Base-by-base conservation (phyloP, 2,888 invertebrate species). In the Coremacera marginata region DNA sequence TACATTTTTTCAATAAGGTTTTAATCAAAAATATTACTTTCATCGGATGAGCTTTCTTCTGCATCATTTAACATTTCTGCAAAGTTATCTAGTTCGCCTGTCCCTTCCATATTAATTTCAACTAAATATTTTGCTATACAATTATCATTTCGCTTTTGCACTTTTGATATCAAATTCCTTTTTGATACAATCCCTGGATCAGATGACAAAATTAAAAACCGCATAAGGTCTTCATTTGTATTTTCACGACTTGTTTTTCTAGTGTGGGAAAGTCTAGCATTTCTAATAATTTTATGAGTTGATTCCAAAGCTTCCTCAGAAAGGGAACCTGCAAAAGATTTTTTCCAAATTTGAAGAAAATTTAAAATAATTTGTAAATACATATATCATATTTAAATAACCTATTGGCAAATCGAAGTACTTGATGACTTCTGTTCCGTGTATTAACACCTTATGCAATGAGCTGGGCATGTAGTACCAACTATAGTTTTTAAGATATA, bases 261-360 rank as follows among this genome's bases (percentile, higher is more conserved):
- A 31, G 31, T 31, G 31, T 31, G 31, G 31, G 31, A 31, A 31
- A 31, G 31, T 31, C 31, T 31, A 31, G 31, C 31, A 31, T 31
- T 31, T 31, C 31, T 65, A 3, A 65, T 65, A 65, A 8, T 27
- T 65, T 65, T 67, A 37, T 67, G 67, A 37, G 9, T 44, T 37
- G 67, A 34, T 67, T 67, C 67, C 11, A 67, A 37, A n/a, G 67
- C 67, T n/a, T 67, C 67, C 37, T 67, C 67, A n/a, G 44, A 44
- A 3, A 31, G 31, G 31, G 31, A 31, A 31, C 31, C 31, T 31
- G 31, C 31, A 31, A 31, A 31, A 31, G 31, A 31, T 31, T 31
- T 31, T 31, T 31, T 31, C 31, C 31, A 31, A 31, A 31, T 31
- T 31, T 31, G 31, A 31, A 31, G 31, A 31, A 31, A 31, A 31